phyloP scores from a whole-genome alignment of 2,888 invertebrate species.

The Phalera bucephala region DNA sequence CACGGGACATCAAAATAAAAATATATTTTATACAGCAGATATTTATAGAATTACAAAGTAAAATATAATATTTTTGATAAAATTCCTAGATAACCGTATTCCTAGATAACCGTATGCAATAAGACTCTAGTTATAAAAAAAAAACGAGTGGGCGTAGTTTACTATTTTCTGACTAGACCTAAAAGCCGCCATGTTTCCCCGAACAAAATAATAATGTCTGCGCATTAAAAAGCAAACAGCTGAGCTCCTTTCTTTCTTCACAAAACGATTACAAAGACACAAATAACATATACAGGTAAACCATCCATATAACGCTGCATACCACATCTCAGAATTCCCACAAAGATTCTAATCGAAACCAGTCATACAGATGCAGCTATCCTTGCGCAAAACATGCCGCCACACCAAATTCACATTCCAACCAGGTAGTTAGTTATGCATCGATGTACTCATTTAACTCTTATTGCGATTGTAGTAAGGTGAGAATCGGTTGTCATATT shows the following conservation, averaged over 20 bases:
- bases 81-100: too few species aligned
- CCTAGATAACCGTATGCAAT: too few species aligned
- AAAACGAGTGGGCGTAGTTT: too few species aligned
- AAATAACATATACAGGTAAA: conserved; percentile 27
- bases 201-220: too few species aligned
- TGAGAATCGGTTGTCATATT: conserved; percentile 24
- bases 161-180: too few species aligned
- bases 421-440: conserved; percentile 33
- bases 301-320: background rate
- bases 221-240: background rate
- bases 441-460: conserved; percentile 18
- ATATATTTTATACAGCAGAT: too few species aligned
- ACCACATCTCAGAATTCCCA: conserved; percentile 32
- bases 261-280: conserved; percentile 4
- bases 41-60: too few species aligned
- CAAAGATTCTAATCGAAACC: conserved; percentile 49
- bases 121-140: too few species aligned
- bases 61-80: too few species aligned
- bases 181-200: too few species aligned
- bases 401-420: conserved; percentile 48
- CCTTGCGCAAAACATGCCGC: conserved; percentile 45
- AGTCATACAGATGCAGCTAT: conserved; percentile 47
- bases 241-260: background rate
- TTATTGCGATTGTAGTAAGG: conserved; percentile 21
- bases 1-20: too few species aligned